Conservation (phyloP, 2,888 invertebrate species). For the Andrena praecox region DNA sequence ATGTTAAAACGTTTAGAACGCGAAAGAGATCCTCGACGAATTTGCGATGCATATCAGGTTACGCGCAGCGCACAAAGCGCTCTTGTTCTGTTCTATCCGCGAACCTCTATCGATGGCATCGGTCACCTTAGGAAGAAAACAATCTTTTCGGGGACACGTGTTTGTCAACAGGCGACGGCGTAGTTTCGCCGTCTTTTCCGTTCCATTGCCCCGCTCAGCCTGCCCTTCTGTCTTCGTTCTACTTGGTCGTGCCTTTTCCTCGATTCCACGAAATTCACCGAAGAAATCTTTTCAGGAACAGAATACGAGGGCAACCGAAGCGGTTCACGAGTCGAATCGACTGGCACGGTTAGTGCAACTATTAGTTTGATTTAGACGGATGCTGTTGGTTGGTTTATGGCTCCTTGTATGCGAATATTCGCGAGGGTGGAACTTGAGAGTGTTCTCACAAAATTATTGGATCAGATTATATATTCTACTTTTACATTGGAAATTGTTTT, state of each 20-base stretch:
- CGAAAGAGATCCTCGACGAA: not conserved
- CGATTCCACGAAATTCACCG: conserved; percentile 4
- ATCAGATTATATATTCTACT: no score
- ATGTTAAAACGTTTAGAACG: not conserved
- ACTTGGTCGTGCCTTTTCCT: not conserved
- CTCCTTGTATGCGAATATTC: not conserved
- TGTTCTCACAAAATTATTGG: no score
- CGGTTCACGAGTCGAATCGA: not conserved
- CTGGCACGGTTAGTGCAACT: not conserved
- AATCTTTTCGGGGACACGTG: not conserved
- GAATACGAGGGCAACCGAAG: not conserved
- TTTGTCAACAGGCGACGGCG: not conserved
- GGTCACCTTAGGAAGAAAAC: not conserved
- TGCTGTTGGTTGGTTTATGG: not conserved
- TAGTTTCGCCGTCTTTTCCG: not conserved
- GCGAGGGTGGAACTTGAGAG: not conserved
- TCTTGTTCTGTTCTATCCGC: conserved; percentile 18
- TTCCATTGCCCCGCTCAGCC: not conserved
- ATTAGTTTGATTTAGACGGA: not conserved
- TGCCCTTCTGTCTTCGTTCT: not conserved
- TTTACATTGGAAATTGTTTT: no score
- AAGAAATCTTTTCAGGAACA: conserved; percentile 7
- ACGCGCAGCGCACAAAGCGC: not conserved
- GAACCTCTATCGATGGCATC: conserved; percentile 7
- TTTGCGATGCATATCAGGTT: conserved; percentile 1